Evolutionary conservation across 2,113 vertebrate genomes (phyloP), one percentile per base, ranked within the genome.

Genomic region (Apaloderma vittatum): DNA sequence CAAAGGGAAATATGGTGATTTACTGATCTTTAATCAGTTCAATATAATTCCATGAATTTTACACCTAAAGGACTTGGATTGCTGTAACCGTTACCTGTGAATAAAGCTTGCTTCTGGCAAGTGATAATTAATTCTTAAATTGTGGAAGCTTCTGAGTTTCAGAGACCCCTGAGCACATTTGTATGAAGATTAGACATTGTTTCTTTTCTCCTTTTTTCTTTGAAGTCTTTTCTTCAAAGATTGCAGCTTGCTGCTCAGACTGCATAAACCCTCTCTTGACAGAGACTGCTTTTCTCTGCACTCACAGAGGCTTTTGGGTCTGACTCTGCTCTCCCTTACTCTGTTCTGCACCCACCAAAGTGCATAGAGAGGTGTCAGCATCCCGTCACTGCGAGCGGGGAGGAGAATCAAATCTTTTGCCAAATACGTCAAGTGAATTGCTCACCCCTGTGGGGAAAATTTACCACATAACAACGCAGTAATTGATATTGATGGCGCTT

Each of bases 71-170:
- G 59, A 97, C 82, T 96, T 3, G 1, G 82, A 86, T 95, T 97
- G 94, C 93, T 97, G 70, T 79, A 95, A 80, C 95, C 18, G 7
- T 97, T 97, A 98, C 97, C 95, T 95, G 83, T 96, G 97, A 98
- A 98, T 97, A 97, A 97, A 97, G 94, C 97, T 94, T 94, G 80
- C 95, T 97, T 91, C 97, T 97, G 87, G 97, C 97, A 98, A 97
- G 91, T 81, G 97, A 97, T 98, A 98, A 98, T 98, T 98, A 98
- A 98, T 98, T 98, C 98, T 97, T 97, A 97, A 98, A 96, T 97
- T 92, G 95, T 95, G 72, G 73, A 97, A 97, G 75, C 91, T 95
- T 97, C 92, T 95, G 97, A 98, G 94, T 97, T 95, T 94, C 88
- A 83, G 89, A 96, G 95, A 94, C 95, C 93, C 94, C 87, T 94